phyloP scores from a whole-genome alignment of 1,140 invertebrate species.

The Harpegnathos saltator region DNA sequence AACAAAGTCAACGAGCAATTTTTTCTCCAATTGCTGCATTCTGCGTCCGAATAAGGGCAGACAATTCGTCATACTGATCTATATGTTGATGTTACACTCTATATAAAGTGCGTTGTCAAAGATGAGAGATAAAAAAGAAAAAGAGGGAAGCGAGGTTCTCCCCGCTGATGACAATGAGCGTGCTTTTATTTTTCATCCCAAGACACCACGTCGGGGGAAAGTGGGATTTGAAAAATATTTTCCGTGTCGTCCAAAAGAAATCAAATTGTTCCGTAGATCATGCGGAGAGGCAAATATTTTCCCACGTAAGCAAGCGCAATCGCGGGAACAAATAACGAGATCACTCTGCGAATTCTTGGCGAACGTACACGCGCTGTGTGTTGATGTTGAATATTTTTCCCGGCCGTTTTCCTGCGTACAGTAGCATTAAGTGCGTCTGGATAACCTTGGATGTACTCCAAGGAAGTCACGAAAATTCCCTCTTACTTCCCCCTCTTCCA shows the following conservation, averaged over 20 bases:
- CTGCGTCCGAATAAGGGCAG: too few relatives aligned
- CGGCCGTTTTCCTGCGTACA: conserved; percentile 20
- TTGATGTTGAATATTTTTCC: conserved; percentile 16
- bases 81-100: too few relatives aligned
- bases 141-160: not conserved
- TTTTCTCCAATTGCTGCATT: too few relatives aligned
- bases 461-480: conserved; percentile 21
- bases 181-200: not conserved
- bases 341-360: conserved; percentile 13
- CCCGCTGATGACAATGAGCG: conserved; percentile 14
- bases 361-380: not conserved
- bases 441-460: not conserved
- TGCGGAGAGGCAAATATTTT: conserved; percentile 32
- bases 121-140: too few relatives aligned
- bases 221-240: conserved; percentile 48
- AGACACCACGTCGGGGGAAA: not conserved
- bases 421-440: conserved; percentile 34
- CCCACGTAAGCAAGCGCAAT: not conserved
- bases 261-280: conserved; percentile 41
- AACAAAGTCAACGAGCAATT: too few relatives aligned
- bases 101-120: too few relatives aligned
- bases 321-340: conserved; percentile 21
- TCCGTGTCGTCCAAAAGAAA: conserved; percentile 32
- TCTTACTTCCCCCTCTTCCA: not conserved
- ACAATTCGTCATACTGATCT: too few relatives aligned